Evolutionary conservation across 2,888 invertebrate species (phyloP).

Genomic region (Papilio protenor): DNA sequence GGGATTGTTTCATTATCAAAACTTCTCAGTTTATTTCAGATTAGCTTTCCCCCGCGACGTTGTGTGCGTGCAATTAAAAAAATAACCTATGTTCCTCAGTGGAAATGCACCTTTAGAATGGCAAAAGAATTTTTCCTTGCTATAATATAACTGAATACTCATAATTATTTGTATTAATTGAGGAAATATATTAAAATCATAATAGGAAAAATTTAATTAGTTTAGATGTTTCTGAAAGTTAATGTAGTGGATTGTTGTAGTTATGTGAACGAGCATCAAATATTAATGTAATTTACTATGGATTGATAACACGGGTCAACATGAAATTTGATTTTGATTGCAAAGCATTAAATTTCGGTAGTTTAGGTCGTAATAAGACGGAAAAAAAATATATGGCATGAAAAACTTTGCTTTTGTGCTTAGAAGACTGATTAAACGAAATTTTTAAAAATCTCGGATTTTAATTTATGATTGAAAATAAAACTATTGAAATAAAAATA

Average conservation of each 20-base stretch:
- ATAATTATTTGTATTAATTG: background rate
- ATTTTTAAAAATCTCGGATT: too few relatives aligned
- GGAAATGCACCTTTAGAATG: background rate
- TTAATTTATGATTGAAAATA: too few relatives aligned
- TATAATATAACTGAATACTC: background rate
- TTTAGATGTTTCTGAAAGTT: background rate
- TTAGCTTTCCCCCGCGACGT: too few relatives aligned
- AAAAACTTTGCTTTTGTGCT: too few relatives aligned
- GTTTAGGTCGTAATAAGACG: too few relatives aligned
- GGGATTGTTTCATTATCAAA: background rate
- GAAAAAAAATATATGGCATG: too few relatives aligned
- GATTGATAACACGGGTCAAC: too few relatives aligned
- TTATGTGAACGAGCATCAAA: background rate
- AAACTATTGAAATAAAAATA: too few relatives aligned
- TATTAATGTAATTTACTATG: conserved; percentile 1
- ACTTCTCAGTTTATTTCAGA: background rate
- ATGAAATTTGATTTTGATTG: too few relatives aligned
- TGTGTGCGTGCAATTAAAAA: background rate
- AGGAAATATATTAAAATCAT: background rate
- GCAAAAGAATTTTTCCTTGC: too few relatives aligned
- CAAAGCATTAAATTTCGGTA: too few relatives aligned
- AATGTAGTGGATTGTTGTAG: background rate
- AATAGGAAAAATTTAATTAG: background rate
- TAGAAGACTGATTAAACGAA: too few relatives aligned
- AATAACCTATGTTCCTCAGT: background rate